These are phyloP conservation scores for Carabus problematicus DNA, from an alignment of 2,888 invertebrate genomes.

Conservation along the genomic window DNA sequence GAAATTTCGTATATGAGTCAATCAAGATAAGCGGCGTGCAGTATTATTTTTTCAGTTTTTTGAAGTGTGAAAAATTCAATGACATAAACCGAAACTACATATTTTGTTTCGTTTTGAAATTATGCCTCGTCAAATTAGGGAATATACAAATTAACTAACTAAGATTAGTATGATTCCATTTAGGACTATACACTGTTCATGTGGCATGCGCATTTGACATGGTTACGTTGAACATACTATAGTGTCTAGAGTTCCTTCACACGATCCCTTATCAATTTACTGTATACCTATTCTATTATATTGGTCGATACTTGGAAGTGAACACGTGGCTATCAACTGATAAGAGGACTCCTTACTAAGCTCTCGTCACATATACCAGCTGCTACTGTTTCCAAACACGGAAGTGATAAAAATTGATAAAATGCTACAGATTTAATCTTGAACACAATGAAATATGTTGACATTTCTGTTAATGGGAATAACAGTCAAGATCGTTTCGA, in stretches of 20 bases:
- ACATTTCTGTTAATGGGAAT: slow-evolving; percentile 33
- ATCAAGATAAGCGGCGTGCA: no score
- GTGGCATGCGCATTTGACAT: background rate
- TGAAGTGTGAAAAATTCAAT: no score
- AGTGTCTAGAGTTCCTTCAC: slow-evolving; percentile 3
- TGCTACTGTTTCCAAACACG: slow-evolving; percentile 20
- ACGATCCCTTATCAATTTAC: slow-evolving; percentile 1
- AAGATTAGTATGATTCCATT: no score
- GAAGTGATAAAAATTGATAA: slow-evolving; percentile 28
- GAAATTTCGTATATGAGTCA: no score
- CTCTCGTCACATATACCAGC: no score
- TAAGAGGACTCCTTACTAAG: background rate
- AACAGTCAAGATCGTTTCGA: slow-evolving; percentile 18
- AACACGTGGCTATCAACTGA: slow-evolving; percentile 11
- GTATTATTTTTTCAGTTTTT: no score
- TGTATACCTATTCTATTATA: slow-evolving; percentile 5
- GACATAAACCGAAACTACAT: no score
- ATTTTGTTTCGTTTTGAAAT: no score
- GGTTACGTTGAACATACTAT: background rate
- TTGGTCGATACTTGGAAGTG: slow-evolving; percentile 10
- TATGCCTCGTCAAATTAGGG: no score
- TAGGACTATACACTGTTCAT: no score
- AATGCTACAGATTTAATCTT: slow-evolving; percentile 30
- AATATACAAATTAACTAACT: no score
- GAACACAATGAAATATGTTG: slow-evolving; percentile 29